Evolutionary conservation across 2,888 invertebrate genomes (phyloP), one percentile per base, ranked within the genome.

Genomic region (Chymomyza amoena): DNA sequence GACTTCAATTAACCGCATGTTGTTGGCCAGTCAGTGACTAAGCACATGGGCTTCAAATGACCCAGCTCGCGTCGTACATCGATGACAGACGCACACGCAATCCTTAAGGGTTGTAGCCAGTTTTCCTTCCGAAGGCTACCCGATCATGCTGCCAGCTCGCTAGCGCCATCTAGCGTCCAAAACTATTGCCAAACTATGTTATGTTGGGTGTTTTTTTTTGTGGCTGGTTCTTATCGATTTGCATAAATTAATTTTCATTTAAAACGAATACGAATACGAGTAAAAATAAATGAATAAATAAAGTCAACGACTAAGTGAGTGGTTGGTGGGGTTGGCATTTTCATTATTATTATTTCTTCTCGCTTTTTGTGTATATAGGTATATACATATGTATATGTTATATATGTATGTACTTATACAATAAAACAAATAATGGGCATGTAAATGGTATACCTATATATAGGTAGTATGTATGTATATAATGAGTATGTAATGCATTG

Each of bases 171-270:
- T 79, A 79, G 66, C 73, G 77, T 32, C 0, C 32, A 9, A 7
- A 32, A 32, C 32, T 32, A 32, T 32, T 32, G 32, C 32, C 32
- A 32, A 32, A 32, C 32, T 57, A 36, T 66, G 10, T 56, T 51
- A 4, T 28, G 6, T 18, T 51, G 9, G 52, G 52, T 66, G 60
- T 54, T 66, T 70, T 61, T 45, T 64, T 64, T 51, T 66, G 50
- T 57, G 60, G 73, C 86, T 45, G 39, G 10, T 45, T 45, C 39
- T 86, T 86, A 84, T 84, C 86, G 84, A 84, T 84, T 84, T 77
- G 84, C 84, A 84, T 84, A 86, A 86, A 84, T 84, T 86, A 84
- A 86, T 86, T 84, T 81, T 77, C 81, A 84, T 83, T 86, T 84
- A 83, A 84, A 84, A 85, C 83, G 85, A 83, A 83, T 85, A 85